Evolutionary conservation across 92 coral and sea anemone species (phyloP).

Genomic region (Actinernus sp.): DNA sequence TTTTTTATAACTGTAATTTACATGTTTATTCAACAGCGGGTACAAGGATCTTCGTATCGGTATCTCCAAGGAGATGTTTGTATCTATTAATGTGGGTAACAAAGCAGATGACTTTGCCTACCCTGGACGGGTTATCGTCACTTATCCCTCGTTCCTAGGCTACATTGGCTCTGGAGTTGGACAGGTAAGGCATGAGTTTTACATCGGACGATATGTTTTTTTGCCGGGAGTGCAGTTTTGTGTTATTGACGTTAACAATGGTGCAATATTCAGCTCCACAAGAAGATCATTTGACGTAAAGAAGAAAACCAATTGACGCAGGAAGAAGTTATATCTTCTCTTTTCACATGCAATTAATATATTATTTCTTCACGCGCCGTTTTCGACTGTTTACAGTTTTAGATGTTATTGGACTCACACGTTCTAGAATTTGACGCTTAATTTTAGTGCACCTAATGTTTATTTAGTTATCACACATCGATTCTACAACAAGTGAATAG

Average conservation of each 20-base stretch:
- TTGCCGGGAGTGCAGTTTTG: too few relatives aligned
- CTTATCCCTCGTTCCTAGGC: slow-evolving; percentile 75
- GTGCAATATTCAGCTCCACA: too few relatives aligned
- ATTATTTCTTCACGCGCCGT: too few relatives aligned
- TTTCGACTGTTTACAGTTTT: too few relatives aligned
- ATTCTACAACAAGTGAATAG: neutral
- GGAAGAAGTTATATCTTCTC: too few relatives aligned
- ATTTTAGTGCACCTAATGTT: neutral
- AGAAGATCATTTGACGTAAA: too few relatives aligned
- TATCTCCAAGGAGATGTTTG: slow-evolving; percentile 54
- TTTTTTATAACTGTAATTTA: neutral
- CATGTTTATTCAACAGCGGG: slow-evolving; percentile 40
- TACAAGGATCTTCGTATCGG: slow-evolving; percentile 69
- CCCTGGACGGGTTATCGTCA: slow-evolving; percentile 80
- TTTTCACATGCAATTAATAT: too few relatives aligned
- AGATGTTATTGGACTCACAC: too few relatives aligned
- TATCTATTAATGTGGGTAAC: slow-evolving; percentile 66
- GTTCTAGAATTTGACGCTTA: too few relatives aligned
- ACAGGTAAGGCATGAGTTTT: slow-evolving; percentile 24
- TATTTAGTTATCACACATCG: neutral
- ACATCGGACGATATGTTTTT: too few relatives aligned
- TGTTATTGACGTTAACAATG: too few relatives aligned
- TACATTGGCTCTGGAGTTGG: slow-evolving; percentile 54
- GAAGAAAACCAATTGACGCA: too few relatives aligned
- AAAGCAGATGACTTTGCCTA: slow-evolving; percentile 87